Conservation (phyloP, 2,797 vertebrate genomes). For the Siniperca scherzeri region DNA sequence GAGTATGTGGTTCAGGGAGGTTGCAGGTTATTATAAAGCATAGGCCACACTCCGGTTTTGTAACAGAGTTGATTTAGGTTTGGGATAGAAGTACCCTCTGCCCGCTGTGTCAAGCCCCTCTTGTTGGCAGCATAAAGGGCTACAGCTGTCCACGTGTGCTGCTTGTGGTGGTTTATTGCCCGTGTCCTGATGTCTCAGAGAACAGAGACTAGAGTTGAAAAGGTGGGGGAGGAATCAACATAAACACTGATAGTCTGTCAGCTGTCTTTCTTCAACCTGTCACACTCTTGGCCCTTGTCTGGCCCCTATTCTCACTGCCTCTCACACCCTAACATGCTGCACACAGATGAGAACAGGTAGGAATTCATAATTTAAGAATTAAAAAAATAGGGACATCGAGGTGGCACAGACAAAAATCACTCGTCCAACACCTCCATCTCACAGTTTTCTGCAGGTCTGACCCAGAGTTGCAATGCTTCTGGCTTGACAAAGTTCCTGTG, state of each 20-base stretch:
- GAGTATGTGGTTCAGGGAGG: slow-evolving; percentile 22
- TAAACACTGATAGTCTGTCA: slow-evolving; percentile 39
- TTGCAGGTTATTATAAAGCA: slow-evolving; percentile 47
- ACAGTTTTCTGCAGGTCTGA: not conserved
- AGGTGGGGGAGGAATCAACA: slow-evolving; percentile 45
- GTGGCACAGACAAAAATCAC: not conserved
- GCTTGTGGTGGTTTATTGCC: slow-evolving; percentile 72
- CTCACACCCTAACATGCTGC: not conserved
- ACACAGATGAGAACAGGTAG: not conserved
- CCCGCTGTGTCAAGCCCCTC: slow-evolving; percentile 62
- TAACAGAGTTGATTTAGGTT: slow-evolving; percentile 65
- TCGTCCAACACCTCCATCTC: not conserved
- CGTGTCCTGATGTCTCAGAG: slow-evolving; percentile 57
- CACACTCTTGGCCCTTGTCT: slow-evolving; percentile 27
- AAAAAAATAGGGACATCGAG: not conserved
- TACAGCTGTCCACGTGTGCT: slow-evolving; percentile 63
- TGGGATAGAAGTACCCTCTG: slow-evolving; percentile 67
- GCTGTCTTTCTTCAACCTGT: slow-evolving; percentile 50
- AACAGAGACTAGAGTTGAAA: slow-evolving; percentile 49
- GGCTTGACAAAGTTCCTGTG: not conserved
- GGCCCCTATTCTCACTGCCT: not conserved
- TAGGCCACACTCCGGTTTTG: slow-evolving; percentile 51
- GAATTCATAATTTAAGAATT: not conserved
- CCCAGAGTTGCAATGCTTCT: not conserved
- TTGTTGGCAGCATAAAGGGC: slow-evolving; percentile 73